These are phyloP conservation scores for Nasua narica DNA, from an alignment of 2,797 vertebrate species.

Conservation along the genomic window DNA sequence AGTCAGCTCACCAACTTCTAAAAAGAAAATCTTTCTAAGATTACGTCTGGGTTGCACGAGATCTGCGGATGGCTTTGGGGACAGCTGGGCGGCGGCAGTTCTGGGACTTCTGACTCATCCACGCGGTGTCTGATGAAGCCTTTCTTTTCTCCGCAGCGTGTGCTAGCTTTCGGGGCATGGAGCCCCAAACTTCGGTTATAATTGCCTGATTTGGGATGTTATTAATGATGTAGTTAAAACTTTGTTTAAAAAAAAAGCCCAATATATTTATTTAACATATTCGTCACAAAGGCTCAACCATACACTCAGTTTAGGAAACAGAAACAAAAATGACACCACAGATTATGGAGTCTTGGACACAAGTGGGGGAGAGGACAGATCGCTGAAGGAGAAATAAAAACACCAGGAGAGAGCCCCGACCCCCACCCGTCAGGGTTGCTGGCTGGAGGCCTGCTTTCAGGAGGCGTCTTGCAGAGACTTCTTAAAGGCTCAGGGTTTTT, in stretches of 20 bases:
- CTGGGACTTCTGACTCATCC: neutral
- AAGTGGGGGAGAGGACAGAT: neutral
- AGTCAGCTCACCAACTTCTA: neutral
- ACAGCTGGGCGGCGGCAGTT: too few species aligned
- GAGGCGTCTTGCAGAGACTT: fast-evolving
- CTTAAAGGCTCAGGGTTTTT: neutral
- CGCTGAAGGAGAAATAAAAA: too few species aligned
- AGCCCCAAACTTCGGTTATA: neutral
- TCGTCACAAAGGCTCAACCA: neutral
- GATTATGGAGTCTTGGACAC: neutral
- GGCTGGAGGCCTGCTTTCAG: neutral
- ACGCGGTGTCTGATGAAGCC: neutral
- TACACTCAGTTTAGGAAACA: neutral
- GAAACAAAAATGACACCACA: neutral
- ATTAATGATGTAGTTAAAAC: neutral
- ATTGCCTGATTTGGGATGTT: neutral
- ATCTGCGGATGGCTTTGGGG: neutral
- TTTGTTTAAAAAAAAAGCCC: neutral
- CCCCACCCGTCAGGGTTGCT: neutral
- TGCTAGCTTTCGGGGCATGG: neutral
- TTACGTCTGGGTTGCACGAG: neutral
- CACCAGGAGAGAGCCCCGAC: neutral
- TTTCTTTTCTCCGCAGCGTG: neutral
- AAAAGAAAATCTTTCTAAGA: neutral
- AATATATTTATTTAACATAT: too few species aligned